Percentiles rank a stretch among this genome's conserved stretches.
Conservation (phyloP, 2,888 invertebrate species). For the Pachliopta kotzebuea region DNA sequence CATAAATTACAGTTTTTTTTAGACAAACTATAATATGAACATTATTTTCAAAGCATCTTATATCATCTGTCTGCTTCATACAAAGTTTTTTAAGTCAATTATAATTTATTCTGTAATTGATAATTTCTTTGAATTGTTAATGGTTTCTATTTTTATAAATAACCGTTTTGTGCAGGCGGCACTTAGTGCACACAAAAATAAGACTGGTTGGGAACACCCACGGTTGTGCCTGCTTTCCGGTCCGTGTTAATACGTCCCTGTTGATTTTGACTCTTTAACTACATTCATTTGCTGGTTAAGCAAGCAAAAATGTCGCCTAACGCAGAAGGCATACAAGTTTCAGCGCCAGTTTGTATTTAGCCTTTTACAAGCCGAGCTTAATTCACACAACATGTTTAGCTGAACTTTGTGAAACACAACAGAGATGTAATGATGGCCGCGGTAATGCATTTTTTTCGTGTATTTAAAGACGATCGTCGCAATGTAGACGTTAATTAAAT, state of each 20-base stretch:
- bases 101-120: no score
- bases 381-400: constrained; percentile 76
- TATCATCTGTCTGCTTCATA: no score
- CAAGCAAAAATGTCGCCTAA: constrained; percentile 56
- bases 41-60: no score
- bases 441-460: constrained; percentile 73
- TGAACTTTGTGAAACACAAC: constrained; percentile 75
- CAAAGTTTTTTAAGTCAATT: no score
- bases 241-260: constrained; percentile 72
- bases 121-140: neutral
- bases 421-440: constrained; percentile 68
- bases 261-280: constrained; percentile 64
- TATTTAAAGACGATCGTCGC: constrained; percentile 63
- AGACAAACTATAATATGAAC: no score
- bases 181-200: constrained; percentile 60
- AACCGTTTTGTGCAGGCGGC: constrained; percentile 60
- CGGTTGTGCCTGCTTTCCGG: constrained; percentile 64
- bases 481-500: constrained; percentile 69
- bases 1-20: no score
- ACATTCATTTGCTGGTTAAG: constrained; percentile 44
- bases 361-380: constrained; percentile 54
- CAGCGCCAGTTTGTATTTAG: constrained; percentile 33
- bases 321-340: constrained; percentile 41
- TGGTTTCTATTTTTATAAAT: constrained; percentile 46
- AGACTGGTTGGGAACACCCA: constrained; percentile 74